These are phyloP conservation scores for Bradypodion pumilum DNA, from an alignment of 2,797 vertebrate genomes.

Conservation along the genomic window DNA sequence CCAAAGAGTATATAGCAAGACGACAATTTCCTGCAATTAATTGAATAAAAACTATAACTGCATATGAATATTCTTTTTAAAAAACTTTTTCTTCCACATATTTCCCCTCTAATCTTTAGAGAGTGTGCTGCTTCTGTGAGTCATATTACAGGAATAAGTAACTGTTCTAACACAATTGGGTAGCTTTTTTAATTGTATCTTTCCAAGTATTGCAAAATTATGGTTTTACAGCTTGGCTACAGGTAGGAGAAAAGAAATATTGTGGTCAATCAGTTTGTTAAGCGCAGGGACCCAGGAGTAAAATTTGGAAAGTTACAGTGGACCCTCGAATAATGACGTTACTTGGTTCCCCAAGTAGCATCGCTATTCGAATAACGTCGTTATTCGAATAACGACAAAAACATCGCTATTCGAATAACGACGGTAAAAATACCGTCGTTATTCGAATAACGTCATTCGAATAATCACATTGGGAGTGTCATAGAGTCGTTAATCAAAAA, in stretches of 20 bases:
- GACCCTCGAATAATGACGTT: no score
- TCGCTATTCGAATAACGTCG: no score
- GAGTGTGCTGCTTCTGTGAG: slow-evolving; percentile 47
- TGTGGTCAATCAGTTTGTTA: not conserved
- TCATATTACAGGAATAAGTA: slow-evolving; percentile 41
- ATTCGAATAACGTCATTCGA: no score
- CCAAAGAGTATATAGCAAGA: slow-evolving; percentile 21
- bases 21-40: slow-evolving; percentile 30
- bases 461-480: no score
- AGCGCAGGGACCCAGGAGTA: not conserved
- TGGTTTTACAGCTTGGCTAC: not conserved
- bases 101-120: slow-evolving; percentile 45
- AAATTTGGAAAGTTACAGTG: not conserved
- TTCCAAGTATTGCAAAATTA: not conserved
- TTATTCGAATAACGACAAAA: no score
- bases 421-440: no score
- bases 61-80: slow-evolving; percentile 34
- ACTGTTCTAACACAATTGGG: not conserved
- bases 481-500: no score
- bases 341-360: no score
- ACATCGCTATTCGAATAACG: no score
- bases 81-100: slow-evolving; percentile 53
- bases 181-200: not conserved
- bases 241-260: not conserved
- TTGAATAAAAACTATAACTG: slow-evolving; percentile 24